Percentiles rank a stretch among this genome's conserved stretches.
These are phyloP conservation scores for Acipenser transmontanus DNA, from an alignment of 2,797 vertebrate species.

Conservation along the genomic window DNA sequence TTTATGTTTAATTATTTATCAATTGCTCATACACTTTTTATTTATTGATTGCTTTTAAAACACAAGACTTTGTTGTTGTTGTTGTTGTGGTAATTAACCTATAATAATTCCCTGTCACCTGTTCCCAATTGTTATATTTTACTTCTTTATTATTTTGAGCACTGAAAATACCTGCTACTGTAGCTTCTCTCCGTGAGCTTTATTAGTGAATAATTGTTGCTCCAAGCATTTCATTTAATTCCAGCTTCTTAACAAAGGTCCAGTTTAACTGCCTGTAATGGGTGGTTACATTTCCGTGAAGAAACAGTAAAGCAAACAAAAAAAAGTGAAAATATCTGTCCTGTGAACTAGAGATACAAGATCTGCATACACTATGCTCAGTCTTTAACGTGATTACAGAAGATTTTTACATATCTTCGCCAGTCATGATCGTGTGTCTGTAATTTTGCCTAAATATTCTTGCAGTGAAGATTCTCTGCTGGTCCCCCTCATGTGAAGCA, in stretches of 20 bases:
- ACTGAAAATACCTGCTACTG: too few species aligned
- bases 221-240: not conserved
- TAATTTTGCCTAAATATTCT: not conserved
- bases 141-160: too few species aligned
- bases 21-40: too few species aligned
- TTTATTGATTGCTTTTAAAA: too few species aligned
- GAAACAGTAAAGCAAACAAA: not conserved
- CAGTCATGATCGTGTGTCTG: not conserved
- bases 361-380: not conserved
- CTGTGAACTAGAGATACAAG: not conserved
- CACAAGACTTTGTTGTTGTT: too few species aligned
- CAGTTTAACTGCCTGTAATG: not conserved
- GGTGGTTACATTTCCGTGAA: not conserved
- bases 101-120: too few species aligned
- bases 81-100: too few species aligned
- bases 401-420: slow-evolving; percentile 2
- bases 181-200: too few species aligned
- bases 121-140: too few species aligned
- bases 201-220: too few species aligned
- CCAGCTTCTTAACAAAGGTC: not conserved
- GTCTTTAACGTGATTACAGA: not conserved
- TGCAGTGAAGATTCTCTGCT: not conserved
- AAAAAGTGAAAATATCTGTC: too few species aligned
- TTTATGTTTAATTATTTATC: too few species aligned
- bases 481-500: not conserved